Evolutionary conservation across 2,888 invertebrate species (phyloP), one percentile per base, ranked within the genome.

Genomic region (Plagiodera versicolora): DNA sequence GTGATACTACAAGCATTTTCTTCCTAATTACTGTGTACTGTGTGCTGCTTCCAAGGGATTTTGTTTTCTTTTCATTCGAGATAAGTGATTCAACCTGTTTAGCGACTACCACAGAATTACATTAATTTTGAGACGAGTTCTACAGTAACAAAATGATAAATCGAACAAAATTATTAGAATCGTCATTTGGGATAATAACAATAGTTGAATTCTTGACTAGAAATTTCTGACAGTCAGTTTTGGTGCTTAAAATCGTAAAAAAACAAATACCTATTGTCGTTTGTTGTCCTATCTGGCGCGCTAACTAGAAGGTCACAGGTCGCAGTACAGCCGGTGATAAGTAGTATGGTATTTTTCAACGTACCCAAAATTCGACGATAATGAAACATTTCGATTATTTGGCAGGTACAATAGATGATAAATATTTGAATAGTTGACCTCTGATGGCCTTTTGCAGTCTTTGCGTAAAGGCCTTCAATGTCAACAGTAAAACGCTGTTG

Each of bases 371-470:
- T 3, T n/a, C 4, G 4, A 14, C 3, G 3, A 52, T 63, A 61
- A 61, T 55, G 56, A 54, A 60, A 63, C 63, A 59, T 58, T 61
- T 61, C 47, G 64, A 57, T 56, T 14, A 39, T 39, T 32, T 59
- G 57, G n/a, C n/a, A 24, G 4, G 4, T 24, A 24, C 24, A 24
- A 24, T 24, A 24, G 24, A 6, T 24, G 6, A 24, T 24, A 24
- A 52, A 62, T 62, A 76, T 77, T 77, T 75, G 74, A 77, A 79
- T 75, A 77, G 75, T 78, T 80, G 79, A 80, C 80, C 80, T 79
- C 79, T 77, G 77, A 74, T 77, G 78, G 79, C 79, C 79, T 79
- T 79, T 79, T 78, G 79, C 79, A 77, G 78, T 78, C 78, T 79
- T 79, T 77, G 76, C 77, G 77, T 77, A 77, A 72, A 74, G 79